Conservation (phyloP, 2,888 invertebrate species). For the Oxyscelio sp. region DNA sequence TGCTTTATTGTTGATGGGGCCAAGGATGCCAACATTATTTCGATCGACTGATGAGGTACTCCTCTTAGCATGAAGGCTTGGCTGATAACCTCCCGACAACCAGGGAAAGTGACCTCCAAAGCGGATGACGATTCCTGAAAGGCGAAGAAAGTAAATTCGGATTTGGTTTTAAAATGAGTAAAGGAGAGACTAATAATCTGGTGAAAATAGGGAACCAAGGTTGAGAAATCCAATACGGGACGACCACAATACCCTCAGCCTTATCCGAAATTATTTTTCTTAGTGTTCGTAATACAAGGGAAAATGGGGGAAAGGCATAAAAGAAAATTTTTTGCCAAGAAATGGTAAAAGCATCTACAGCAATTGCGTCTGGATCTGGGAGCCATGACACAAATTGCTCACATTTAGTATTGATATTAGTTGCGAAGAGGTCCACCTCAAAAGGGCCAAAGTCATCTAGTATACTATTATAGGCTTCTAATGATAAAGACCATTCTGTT, state of each 20-base stretch:
- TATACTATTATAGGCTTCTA: not conserved
- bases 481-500: not conserved
- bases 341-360: slow-evolving; percentile 78
- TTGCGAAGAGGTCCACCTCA: not conserved
- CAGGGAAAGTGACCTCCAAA: slow-evolving; percentile 18
- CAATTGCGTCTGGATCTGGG: not conserved
- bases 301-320: slow-evolving; percentile 77
- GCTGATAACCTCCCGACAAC: slow-evolving; percentile 17
- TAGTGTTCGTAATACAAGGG: slow-evolving; percentile 19
- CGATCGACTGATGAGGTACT: not conserved
- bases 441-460: not conserved
- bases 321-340: slow-evolving; percentile 67
- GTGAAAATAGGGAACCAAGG: slow-evolving; percentile 4
- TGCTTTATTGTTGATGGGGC: not conserved
- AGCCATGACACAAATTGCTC: not conserved
- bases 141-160: slow-evolving; percentile 5
- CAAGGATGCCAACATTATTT: not conserved
- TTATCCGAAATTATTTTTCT: slow-evolving; percentile 74
- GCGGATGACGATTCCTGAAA: slow-evolving; percentile 14
- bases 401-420: not conserved
- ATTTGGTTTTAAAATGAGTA: not conserved
- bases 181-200: too few relatives aligned
- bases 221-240: slow-evolving; percentile 14
- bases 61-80: not conserved
- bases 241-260: slow-evolving; percentile 51